These are phyloP conservation scores for Oryzias celebensis DNA, from an alignment of 2,113 vertebrate species.

Conservation along the genomic window DNA sequence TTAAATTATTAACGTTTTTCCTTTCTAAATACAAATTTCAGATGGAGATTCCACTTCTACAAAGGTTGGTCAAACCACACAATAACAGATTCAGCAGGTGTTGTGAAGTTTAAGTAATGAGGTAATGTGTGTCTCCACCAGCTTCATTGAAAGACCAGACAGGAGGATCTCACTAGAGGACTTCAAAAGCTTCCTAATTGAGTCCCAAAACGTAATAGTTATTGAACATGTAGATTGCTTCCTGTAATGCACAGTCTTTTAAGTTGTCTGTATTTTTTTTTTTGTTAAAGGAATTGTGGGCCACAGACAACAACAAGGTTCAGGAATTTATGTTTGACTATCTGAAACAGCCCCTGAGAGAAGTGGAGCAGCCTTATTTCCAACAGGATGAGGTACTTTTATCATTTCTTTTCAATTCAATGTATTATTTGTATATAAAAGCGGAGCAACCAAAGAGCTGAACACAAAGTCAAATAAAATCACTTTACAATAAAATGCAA, in stretches of 20 bases:
- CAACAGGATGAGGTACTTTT: conserved; percentile 86
- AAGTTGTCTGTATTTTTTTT: conserved; percentile 15
- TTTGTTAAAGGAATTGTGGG: conserved; percentile 87
- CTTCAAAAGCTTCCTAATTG: conserved; percentile 89
- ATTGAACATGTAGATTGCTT: not conserved
- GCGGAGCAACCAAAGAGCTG: too few relatives aligned
- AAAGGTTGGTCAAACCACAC: conserved; percentile 69
- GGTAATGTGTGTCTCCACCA: conserved; percentile 51
- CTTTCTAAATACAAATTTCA: conserved; percentile 60
- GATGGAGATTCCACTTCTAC: conserved; percentile 89
- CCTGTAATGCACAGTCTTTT: not conserved
- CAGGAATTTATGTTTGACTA: conserved; percentile 95
- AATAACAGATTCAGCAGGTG: too few relatives aligned
- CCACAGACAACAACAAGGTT: conserved; percentile 84
- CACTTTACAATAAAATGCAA: too few relatives aligned
- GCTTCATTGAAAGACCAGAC: conserved; percentile 85
- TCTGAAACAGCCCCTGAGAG: conserved; percentile 92
- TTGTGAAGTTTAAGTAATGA: not conserved
- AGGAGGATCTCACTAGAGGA: conserved; percentile 85
- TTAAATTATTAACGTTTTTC: conserved; percentile 25
- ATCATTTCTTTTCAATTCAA: too few relatives aligned
- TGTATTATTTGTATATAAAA: too few relatives aligned
- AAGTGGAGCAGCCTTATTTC: conserved; percentile 94
- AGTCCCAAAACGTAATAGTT: conserved; percentile 86
- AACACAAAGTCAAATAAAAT: too few relatives aligned